phyloP scores from a whole-genome alignment of 2,888 invertebrate genomes.

The Ischnus inquisitorius region DNA sequence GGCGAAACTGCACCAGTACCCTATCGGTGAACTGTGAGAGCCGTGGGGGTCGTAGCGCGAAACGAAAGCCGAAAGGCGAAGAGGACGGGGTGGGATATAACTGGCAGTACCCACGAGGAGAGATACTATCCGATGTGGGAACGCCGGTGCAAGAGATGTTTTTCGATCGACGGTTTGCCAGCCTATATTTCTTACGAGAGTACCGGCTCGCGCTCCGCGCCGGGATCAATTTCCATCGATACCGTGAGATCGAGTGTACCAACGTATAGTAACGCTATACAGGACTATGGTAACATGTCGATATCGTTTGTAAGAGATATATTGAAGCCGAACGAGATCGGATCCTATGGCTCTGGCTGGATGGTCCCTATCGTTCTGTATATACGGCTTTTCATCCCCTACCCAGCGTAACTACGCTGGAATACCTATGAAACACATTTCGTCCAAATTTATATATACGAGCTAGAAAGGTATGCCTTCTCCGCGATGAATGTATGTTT shows the following conservation, averaged over 20 bases:
- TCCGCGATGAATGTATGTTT: conserved; percentile 52
- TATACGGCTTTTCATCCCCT: conserved; percentile 39
- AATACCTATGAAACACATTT: conserved; percentile 52
- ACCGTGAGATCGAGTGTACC: conserved; percentile 29
- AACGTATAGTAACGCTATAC: not conserved
- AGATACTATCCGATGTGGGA: conserved; percentile 39
- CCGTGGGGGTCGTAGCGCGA: conserved; percentile 3
- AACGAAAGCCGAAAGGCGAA: conserved; percentile 30
- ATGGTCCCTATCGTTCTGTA: conserved; percentile 2
- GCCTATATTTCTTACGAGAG: conserved; percentile 52
- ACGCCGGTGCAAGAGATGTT: conserved; percentile 45
- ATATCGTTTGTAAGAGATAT: conserved; percentile 66
- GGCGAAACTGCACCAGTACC: not conserved
- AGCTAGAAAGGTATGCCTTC: conserved; percentile 3
- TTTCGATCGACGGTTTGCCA: conserved; percentile 46
- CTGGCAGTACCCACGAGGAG: conserved; percentile 21
- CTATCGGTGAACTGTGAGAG: conserved; percentile 26
- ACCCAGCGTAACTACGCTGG: conserved; percentile 29
- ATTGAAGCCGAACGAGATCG: conserved; percentile 44
- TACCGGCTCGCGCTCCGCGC: conserved; percentile 3
- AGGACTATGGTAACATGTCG: conserved; percentile 54
- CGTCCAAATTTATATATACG: conserved; percentile 10
- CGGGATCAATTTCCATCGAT: conserved; percentile 56
- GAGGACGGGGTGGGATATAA: not conserved
- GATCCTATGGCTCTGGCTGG: conserved; percentile 20